Evolutionary conservation across 2,888 invertebrate genomes (phyloP).

Genomic region (Dynastes tityus): DNA sequence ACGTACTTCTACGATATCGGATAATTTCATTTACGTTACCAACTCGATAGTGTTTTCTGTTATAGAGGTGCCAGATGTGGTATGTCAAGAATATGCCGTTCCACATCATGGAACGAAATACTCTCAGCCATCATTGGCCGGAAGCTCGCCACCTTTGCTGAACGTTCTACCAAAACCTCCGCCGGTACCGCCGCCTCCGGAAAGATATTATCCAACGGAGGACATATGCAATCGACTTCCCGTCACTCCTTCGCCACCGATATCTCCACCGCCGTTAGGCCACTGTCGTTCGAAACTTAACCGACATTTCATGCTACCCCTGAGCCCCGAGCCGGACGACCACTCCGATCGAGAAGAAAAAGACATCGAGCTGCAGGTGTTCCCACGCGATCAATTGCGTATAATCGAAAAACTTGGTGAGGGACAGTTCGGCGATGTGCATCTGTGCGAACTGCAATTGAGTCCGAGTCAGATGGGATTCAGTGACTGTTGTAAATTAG

Average conservation of each 20-base stretch:
- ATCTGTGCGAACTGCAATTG: conserved; percentile 75
- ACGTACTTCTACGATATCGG: neutral
- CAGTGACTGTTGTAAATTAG: conserved; percentile 72
- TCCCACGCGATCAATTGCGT: conserved; percentile 82
- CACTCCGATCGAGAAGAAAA: conserved; percentile 72
- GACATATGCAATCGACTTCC: conserved; percentile 62
- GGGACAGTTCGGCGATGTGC: conserved; percentile 84
- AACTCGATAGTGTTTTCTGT: conserved; percentile 43
- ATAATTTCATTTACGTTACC: conserved; percentile 6
- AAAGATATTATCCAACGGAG: conserved; percentile 78
- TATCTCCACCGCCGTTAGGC: conserved; percentile 67
- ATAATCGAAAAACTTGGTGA: conserved; percentile 85
- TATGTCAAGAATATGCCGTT: conserved; percentile 76
- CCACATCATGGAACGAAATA: conserved; percentile 70
- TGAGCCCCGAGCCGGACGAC: conserved; percentile 70
- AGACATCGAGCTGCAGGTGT: conserved; percentile 73
- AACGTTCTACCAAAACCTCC: conserved; percentile 75
- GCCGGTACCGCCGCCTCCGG: conserved; percentile 79
- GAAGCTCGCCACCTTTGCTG: conserved; percentile 71
- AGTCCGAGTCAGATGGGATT: conserved; percentile 52
- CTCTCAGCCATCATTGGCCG: conserved; percentile 63
- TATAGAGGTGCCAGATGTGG: conserved; percentile 76
- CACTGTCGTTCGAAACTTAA: conserved; percentile 66
- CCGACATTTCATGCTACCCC: conserved; percentile 66
- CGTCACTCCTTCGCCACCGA: conserved; percentile 61